Evolutionary conservation across 2,113 vertebrate genomes (phyloP), one percentile per base, ranked within the genome.

Genomic region (Phalacrocorax carbo): DNA sequence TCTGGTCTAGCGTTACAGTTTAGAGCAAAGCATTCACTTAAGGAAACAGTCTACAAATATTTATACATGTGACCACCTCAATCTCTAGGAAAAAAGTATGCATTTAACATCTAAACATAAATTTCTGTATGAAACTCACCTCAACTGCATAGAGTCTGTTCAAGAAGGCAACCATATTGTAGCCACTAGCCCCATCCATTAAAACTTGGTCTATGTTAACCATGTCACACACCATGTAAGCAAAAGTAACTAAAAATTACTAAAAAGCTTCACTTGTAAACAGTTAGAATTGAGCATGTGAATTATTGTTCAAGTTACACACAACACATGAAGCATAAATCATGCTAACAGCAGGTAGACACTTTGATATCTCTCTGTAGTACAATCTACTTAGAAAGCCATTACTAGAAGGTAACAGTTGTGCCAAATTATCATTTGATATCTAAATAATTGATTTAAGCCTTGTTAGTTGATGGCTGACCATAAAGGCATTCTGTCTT

Each of bases 361-460:
- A 36, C 49, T 90, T 94, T 72, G 58, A 88, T 94, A 49, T 82
- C 57, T 91, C 92, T 91, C 69, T 62, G 27, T 73, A 97, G 93
- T 52, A 30, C 60, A 89, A 76, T 79, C 40, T 91, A 66, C 81
- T 91, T 90, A 65, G 78, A 77, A 93, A 96, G 90, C 80, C 76
- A 51, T 79, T 83, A 61, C 55, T 61, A 36, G 40, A 94, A 94
- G 86, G 94, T 86, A 97, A 94, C 82, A 94, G 34, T 83, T 86
- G 62, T 90, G 70, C 69, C 51, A 93, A 83, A 52, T 70, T 57
- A 62, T 42, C 52, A 26, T 93, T 88, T 89, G 55, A 86, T 96
- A 97, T 38, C 91, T 92, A 95, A 97, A 95, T 51, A 94, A 97
- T 90, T 84, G 30, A 95, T 95, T 97, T 96, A 18, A 60, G 6